Base-by-base conservation (phyloP, 1,140 invertebrate species). In the Scaptodrosophila lebanonensis region DNA sequence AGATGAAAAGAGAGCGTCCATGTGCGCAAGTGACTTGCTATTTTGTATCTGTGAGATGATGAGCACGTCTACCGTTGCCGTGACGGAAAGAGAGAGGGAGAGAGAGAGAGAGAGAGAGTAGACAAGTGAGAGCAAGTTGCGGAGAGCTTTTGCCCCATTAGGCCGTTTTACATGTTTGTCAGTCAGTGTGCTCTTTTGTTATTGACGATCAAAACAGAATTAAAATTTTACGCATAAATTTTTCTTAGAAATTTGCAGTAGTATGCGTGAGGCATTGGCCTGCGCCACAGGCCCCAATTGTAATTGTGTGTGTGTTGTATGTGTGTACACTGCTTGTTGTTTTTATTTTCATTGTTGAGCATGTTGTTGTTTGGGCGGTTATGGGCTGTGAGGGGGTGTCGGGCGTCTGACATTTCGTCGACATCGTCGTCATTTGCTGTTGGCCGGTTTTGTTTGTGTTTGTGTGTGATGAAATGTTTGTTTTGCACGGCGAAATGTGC, bases 171-270 rank as follows among this genome's bases (percentile, higher is more conserved):
- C n/a, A n/a, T 51, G 54, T 38, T 20, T 32, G 22, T 33, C 39
- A 56, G 44, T 52, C 42, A 68, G 43, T 62, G 57, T 71, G 47
- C 42, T 52, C 27, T 62, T 73, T 75, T 70, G 76, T 82, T 75
- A 60, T 83, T 75, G 76, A 83, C 70, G 76, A 82, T 82, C 75
- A 82, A 82, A 82, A 82, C 75, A 82, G 76, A 83, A 82, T 82
- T 79, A 83, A 82, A 83, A 83, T 70, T 79, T 83, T 82, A 82
- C 75, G 76, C 75, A 82, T 82, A 82, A 70, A 82, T 70, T 82
- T 79, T 82, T 82, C 75, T 82, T 59, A 82, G 75, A 73, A 82
- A 82, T 63, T 65, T 45, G 54, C 39, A 27, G 32, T 47, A 44
- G 70, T 82, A 20, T 54, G 61, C 51, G 75, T 58, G 66, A 72